Percentiles rank a stretch among this genome's conserved stretches.
phyloP scores from a whole-genome alignment of 1,140 invertebrate genomes.

The Bicyclus anynana region DNA sequence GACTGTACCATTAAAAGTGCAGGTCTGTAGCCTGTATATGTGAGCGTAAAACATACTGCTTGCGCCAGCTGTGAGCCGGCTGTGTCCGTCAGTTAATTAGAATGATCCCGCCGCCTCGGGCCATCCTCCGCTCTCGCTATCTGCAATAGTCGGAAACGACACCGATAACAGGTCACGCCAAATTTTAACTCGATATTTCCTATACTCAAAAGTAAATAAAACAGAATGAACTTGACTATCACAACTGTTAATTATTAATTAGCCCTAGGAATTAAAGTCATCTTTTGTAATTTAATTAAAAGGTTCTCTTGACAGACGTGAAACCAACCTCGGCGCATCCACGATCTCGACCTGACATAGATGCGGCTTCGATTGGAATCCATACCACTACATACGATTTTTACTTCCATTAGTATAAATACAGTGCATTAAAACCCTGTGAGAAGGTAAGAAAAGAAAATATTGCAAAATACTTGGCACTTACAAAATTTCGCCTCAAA shows the following conservation, averaged over 20 bases:
- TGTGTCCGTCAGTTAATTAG: slow-evolving; percentile 70
- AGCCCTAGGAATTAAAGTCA: neutral
- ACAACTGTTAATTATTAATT: neutral
- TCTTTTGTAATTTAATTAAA: slow-evolving; percentile 65
- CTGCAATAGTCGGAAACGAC: slow-evolving; percentile 69
- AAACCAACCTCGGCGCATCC: slow-evolving; percentile 60
- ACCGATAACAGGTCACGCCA: slow-evolving; percentile 66
- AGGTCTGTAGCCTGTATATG: too few species aligned
- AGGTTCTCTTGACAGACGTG: slow-evolving; percentile 43
- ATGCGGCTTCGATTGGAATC: slow-evolving; percentile 30
- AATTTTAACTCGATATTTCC: slow-evolving; percentile 22
- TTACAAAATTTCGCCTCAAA: slow-evolving; percentile 78
- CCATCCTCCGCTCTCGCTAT: slow-evolving; percentile 73
- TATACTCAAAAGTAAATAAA: neutral
- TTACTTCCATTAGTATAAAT: slow-evolving; percentile 43
- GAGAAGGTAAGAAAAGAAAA: slow-evolving; percentile 49
- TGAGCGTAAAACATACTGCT: slow-evolving; percentile 49
- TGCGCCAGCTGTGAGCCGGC: slow-evolving; percentile 69
- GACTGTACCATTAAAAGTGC: too few species aligned
- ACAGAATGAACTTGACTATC: neutral
- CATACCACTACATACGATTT: slow-evolving; percentile 28
- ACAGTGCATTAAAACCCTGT: slow-evolving; percentile 36
- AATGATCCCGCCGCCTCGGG: slow-evolving; percentile 55
- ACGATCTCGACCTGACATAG: slow-evolving; percentile 36
- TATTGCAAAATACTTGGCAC: slow-evolving; percentile 77